phyloP scores from a whole-genome alignment of 1,140 invertebrate genomes.

The Dysdera silvatica region DNA sequence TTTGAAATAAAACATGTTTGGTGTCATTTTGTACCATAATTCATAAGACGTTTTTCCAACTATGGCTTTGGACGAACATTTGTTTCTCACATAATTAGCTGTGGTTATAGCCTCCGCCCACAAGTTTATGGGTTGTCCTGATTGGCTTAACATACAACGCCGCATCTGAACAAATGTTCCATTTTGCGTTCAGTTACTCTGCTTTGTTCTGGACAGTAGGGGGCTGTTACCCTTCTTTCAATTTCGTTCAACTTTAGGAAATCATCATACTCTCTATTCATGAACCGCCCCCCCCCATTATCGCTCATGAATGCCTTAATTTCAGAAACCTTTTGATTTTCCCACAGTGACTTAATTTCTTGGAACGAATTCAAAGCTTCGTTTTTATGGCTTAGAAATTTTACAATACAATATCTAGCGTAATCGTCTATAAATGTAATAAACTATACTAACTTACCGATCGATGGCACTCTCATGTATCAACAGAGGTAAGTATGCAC shows the following conservation, averaged over 20 bases:
- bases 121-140: neutral
- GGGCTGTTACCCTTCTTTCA: constrained; percentile 35
- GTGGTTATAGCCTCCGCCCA: constrained; percentile 2
- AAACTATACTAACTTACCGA: neutral
- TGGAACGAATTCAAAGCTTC: neutral
- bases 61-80: neutral
- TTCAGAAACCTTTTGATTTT: neutral
- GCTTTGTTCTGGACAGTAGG: constrained; percentile 48
- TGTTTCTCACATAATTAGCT: neutral
- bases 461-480: neutral
- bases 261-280: neutral
- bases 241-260: neutral
- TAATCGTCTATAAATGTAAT: neutral
- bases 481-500: neutral
- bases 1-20: constrained; percentile 1
- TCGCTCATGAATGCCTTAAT: neutral
- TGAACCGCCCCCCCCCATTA: neutral
- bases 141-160: constrained; percentile 38
- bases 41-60: constrained; percentile 32
- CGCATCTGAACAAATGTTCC: constrained; percentile 43
- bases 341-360: neutral
- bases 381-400: neutral
- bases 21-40: neutral
- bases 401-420: neutral
- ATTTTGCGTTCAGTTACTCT: constrained; percentile 47